A percentile compares a stretch with the other conserved stretches of the same genome.
These are phyloP conservation scores for Archips xylosteana DNA, from an alignment of 2,888 invertebrate species.

Conservation along the genomic window DNA sequence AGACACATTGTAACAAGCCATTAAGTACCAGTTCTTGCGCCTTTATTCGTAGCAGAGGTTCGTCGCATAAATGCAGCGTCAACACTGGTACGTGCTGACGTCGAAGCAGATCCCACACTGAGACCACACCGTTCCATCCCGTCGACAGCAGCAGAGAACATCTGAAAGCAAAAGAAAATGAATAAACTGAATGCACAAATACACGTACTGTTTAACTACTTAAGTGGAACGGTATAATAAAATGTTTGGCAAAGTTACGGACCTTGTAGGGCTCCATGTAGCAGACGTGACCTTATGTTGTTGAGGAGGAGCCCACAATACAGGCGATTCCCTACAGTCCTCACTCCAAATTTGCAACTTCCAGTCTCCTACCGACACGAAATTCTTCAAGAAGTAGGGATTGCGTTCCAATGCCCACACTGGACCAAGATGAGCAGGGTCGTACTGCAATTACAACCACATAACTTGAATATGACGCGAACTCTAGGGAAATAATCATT, in stretches of 20 bases:
- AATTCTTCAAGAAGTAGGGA: conserved; percentile 96
- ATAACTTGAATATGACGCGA: not conserved
- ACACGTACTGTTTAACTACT: not conserved
- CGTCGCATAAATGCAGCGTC: conserved; percentile 77
- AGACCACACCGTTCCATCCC: conserved; percentile 91
- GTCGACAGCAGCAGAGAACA: conserved; percentile 93
- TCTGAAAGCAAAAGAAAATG: conserved; percentile 57
- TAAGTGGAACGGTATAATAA: not conserved
- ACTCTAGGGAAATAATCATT: not conserved
- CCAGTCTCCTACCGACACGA: conserved; percentile 97
- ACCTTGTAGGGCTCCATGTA: conserved; percentile 93
- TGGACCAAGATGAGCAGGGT: conserved; percentile 91
- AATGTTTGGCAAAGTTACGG: not conserved
- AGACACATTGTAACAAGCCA: not conserved
- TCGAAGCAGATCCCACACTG: conserved; percentile 95
- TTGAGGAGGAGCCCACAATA: conserved; percentile 93
- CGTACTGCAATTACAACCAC: conserved; percentile 66
- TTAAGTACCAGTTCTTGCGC: conserved; percentile 65
- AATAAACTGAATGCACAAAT: not conserved
- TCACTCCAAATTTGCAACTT: conserved; percentile 97
- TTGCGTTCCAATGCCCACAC: conserved; percentile 95
- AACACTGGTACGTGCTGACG: conserved; percentile 92
- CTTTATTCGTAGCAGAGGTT: conserved; percentile 80
- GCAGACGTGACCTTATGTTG: conserved; percentile 89
- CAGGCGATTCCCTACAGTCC: conserved; percentile 95